Percentiles rank a stretch among this genome's conserved stretches.
Evolutionary conservation across 2,888 invertebrate species (phyloP).

Genomic region (Melanargia galathea): DNA sequence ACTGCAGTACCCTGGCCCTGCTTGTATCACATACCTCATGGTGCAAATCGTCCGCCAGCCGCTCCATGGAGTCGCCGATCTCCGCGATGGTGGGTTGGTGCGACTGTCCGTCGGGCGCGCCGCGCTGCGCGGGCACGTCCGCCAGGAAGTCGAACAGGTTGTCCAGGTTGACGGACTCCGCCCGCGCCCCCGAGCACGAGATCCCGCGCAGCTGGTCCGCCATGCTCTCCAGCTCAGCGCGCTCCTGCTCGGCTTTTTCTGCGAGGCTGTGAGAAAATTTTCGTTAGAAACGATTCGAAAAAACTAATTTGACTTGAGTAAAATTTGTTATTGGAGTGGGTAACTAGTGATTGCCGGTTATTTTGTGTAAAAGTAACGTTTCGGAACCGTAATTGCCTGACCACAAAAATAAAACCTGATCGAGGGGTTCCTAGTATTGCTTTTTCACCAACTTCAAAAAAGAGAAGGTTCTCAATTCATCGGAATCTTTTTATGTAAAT

Average conservation of each 20-base stretch:
- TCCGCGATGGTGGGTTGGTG: slow-evolving; percentile 88
- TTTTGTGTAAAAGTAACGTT: no score
- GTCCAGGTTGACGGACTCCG: slow-evolving; percentile 92
- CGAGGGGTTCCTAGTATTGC: no score
- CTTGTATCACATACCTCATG: slow-evolving; percentile 90
- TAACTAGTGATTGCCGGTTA: no score
- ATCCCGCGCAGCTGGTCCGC: slow-evolving; percentile 72
- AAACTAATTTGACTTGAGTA: not conserved
- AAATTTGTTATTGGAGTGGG: no score
- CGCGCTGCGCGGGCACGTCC: slow-evolving; percentile 83
- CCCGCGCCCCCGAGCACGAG: slow-evolving; percentile 63
- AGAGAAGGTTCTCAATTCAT: no score
- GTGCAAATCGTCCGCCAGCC: slow-evolving; percentile 90
- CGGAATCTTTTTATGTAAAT: no score
- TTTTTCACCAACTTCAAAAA: no score
- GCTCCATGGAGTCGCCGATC: slow-evolving; percentile 92
- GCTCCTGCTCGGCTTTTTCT: slow-evolving; percentile 85
- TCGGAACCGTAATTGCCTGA: no score
- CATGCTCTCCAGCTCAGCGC: slow-evolving; percentile 79
- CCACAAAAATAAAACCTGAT: no score
- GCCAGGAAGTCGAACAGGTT: slow-evolving; percentile 95
- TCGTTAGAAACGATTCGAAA: not conserved
- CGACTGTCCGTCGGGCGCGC: slow-evolving; percentile 77
- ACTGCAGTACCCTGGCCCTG: no score
- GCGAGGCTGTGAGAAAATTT: slow-evolving; percentile 72